Percentiles rank a stretch among this genome's conserved stretches.
Conservation (phyloP, 2,797 vertebrate genomes). For the Mormyrus hasselquistii region DNA sequence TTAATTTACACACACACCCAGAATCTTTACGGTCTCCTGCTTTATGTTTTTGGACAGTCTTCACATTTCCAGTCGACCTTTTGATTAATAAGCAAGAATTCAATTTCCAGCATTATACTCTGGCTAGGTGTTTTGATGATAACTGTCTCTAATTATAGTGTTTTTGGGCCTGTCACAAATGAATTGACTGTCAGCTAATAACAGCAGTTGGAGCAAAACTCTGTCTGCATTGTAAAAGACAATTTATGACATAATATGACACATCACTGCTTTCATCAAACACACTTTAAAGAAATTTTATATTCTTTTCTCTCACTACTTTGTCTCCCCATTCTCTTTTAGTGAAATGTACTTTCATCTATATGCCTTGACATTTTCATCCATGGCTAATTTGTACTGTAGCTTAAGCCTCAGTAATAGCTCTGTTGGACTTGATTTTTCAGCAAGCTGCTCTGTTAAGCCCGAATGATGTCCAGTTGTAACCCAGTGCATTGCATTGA, state of each 20-base stretch:
- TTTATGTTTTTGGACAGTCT: not conserved
- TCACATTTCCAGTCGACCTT: not conserved
- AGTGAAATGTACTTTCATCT: not conserved
- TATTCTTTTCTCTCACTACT: not conserved
- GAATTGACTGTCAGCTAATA: not conserved
- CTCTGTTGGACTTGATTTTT: not conserved
- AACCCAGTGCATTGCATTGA: not conserved
- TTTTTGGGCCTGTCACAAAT: not conserved
- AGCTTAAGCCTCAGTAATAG: not conserved
- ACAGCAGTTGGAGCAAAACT: not conserved
- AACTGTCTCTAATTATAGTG: not conserved
- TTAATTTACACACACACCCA: not conserved
- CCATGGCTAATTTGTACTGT: not conserved
- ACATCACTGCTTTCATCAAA: not conserved
- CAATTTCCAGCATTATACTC: not conserved
- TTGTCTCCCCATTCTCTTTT: not conserved
- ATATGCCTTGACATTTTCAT: not conserved
- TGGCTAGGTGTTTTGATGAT: not conserved
- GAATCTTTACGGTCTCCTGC: not conserved
- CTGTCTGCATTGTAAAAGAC: not conserved
- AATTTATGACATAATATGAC: not conserved
- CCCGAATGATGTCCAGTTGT: not conserved
- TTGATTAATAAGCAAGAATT: not conserved
- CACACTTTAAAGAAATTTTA: not conserved
- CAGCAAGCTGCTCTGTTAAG: not conserved